Conservation (phyloP, 2,113 vertebrate genomes). For the Brachionichthys hirsutus region DNA sequence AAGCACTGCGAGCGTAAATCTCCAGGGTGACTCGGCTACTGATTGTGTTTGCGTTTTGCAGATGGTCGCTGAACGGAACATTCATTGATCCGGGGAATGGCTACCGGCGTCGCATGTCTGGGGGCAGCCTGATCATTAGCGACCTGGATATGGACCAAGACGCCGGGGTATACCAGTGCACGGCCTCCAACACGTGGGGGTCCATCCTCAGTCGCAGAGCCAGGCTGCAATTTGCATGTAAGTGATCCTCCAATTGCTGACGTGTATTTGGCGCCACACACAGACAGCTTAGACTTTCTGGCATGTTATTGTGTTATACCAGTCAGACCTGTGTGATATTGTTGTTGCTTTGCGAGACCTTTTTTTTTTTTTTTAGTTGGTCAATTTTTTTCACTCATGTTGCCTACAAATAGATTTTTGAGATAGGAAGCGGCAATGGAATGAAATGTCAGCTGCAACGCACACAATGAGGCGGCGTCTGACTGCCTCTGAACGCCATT, state of each 20-base stretch:
- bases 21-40: conserved; percentile 63
- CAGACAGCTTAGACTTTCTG: conserved; percentile 21
- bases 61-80: conserved; percentile 88
- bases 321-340: conserved; percentile 20
- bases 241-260: conserved; percentile 63
- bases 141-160: conserved; percentile 82
- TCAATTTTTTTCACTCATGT: conserved; percentile 49
- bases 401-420: conserved; percentile 57
- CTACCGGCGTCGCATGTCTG: conserved; percentile 80
- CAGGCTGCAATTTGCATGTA: conserved; percentile 85
- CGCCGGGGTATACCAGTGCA: conserved; percentile 82
- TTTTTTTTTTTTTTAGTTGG: conserved; percentile 8
- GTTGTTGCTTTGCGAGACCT: not conserved
- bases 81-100: conserved; percentile 80
- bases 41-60: conserved; percentile 84
- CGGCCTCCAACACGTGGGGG: conserved; percentile 77
- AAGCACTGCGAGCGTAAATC: conserved; percentile 64
- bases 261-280: conserved; percentile 5
- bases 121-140: conserved; percentile 82
- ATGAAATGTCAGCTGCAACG: conserved; percentile 69
- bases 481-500: conserved; percentile 68
- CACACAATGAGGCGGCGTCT: conserved; percentile 62
- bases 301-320: conserved; percentile 21
- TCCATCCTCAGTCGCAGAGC: conserved; percentile 82
- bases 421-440: conserved; percentile 63